Evolutionary conservation across 2,113 vertebrate species (phyloP).

Genomic region (Amphiprion percula): DNA sequence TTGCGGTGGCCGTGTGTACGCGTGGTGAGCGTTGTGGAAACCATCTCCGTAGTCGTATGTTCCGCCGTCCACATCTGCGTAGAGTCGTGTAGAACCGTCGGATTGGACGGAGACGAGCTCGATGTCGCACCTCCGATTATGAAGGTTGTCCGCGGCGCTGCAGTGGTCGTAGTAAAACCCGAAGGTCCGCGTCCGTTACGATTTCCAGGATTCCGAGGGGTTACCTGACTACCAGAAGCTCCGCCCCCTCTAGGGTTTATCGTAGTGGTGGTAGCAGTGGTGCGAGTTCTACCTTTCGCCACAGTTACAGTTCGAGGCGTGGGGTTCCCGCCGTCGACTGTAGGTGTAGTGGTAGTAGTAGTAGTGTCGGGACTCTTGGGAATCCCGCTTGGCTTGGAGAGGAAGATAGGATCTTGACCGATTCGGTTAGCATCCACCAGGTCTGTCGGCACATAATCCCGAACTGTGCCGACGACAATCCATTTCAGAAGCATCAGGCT

Average conservation of each 20-base stretch:
- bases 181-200: slow-evolving; percentile 71
- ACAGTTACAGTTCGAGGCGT: slow-evolving; percentile 65
- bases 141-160: slow-evolving; percentile 58
- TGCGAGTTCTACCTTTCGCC: slow-evolving; percentile 75
- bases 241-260: slow-evolving; percentile 68
- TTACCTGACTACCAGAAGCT: slow-evolving; percentile 83
- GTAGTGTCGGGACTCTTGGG: slow-evolving; percentile 89
- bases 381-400: slow-evolving; percentile 92
- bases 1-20: slow-evolving; percentile 78
- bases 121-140: slow-evolving; percentile 66
- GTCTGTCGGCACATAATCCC: slow-evolving; percentile 94
- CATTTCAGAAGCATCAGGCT: slow-evolving; percentile 96
- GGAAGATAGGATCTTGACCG: slow-evolving; percentile 95
- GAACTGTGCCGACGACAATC: slow-evolving; percentile 94
- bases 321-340: slow-evolving; percentile 58
- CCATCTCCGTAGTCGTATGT: slow-evolving; percentile 76
- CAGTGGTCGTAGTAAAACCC: slow-evolving; percentile 68
- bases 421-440: slow-evolving; percentile 93
- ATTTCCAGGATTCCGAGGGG: slow-evolving; percentile 74
- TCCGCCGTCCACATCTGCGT: slow-evolving; percentile 82
- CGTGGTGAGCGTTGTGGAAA: slow-evolving; percentile 70
- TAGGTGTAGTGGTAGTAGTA: slow-evolving; percentile 71
- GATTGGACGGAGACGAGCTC: slow-evolving; percentile 79
- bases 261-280: slow-evolving; percentile 79
- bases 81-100: slow-evolving; percentile 83